Evolutionary conservation across 2,113 vertebrate species (phyloP).

Genomic region (Callorhinus ursinus): DNA sequence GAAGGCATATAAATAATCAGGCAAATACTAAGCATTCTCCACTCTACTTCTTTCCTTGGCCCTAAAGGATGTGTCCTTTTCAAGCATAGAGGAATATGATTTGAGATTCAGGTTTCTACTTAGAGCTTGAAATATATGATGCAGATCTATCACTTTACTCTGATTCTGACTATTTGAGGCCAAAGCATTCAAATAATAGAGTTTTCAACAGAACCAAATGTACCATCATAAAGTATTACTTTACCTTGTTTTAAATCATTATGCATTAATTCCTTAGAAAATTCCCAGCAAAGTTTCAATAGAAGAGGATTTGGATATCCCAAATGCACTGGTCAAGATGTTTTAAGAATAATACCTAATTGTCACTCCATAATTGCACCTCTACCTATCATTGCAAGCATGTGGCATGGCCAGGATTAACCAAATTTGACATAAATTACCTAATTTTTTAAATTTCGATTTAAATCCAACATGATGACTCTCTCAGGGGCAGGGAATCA

Average conservation of each 20-base stretch:
- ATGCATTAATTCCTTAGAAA: background rate
- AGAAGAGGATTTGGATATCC: background rate
- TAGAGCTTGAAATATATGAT: background rate
- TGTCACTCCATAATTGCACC: background rate
- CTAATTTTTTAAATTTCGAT: background rate
- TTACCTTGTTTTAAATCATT: background rate
- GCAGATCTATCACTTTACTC: background rate
- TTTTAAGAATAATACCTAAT: background rate
- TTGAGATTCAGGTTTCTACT: constrained; percentile 18
- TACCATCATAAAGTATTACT: background rate
- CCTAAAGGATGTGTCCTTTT: background rate
- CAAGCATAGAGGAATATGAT: background rate
- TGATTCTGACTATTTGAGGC: background rate
- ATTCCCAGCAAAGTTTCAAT: background rate
- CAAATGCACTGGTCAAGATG: background rate
- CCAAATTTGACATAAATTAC: background rate
- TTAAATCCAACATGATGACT: background rate
- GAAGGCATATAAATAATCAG: background rate
- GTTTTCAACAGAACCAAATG: background rate
- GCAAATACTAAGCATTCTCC: background rate
- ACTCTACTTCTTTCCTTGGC: background rate
- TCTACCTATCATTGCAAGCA: background rate
- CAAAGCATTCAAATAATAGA: background rate
- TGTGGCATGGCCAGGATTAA: background rate
- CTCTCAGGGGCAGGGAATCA: background rate